phyloP scores from a whole-genome alignment of 2,888 invertebrate species.

The Nomada ferruginata region DNA sequence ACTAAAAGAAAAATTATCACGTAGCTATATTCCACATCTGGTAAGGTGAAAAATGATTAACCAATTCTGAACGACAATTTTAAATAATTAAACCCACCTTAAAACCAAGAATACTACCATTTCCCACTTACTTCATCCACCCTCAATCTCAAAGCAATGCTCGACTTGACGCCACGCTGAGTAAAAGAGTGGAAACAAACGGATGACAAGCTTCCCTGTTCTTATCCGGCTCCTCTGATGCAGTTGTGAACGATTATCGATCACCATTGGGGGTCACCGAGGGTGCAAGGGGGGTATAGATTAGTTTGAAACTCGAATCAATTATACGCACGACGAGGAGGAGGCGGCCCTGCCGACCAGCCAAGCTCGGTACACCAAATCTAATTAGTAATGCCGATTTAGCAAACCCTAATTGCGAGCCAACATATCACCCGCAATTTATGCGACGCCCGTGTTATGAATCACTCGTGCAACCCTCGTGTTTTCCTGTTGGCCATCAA shows the following conservation, averaged over 20 bases:
- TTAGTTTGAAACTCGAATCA: conserved; percentile 82
- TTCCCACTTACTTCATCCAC: too few species aligned
- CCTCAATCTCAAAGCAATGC: too few species aligned
- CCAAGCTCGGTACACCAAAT: conserved; percentile 72
- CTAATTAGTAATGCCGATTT: conserved; percentile 82
- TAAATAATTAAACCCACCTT: not conserved
- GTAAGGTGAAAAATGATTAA: too few species aligned
- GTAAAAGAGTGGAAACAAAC: conserved; percentile 18
- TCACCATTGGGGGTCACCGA: conserved; percentile 63
- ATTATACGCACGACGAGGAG: conserved; percentile 75
- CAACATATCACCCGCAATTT: conserved; percentile 80
- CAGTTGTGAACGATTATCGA: conserved; percentile 68
- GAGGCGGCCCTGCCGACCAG: conserved; percentile 65
- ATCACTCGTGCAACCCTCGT: conserved; percentile 61
- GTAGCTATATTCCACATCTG: too few species aligned
- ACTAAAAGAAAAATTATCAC: too few species aligned
- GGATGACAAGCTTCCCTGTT: conserved; percentile 33
- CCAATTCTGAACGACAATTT: too few species aligned
- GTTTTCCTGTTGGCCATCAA: conserved; percentile 56
- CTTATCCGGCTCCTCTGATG: conserved; percentile 30
- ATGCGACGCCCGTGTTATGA: conserved; percentile 77
- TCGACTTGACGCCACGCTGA: too few species aligned
- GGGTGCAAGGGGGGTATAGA: conserved; percentile 60
- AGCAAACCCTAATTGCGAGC: conserved; percentile 81
- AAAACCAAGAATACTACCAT: not conserved